Conservation (phyloP, 1,140 invertebrate genomes). For the Tribolium madens region DNA sequence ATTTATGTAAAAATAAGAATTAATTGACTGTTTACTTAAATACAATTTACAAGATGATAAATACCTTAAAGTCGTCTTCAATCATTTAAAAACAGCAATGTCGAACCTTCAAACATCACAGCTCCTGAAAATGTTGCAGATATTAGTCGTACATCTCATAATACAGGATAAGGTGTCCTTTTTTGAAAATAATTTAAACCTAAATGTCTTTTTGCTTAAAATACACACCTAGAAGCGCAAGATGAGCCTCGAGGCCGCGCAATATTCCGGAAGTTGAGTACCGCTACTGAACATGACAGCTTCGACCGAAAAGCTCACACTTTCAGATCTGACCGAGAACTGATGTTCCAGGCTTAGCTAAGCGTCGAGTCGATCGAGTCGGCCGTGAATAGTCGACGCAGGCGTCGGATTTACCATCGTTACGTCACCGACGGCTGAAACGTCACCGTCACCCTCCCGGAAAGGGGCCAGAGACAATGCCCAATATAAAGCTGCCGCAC, state of each 20-base stretch:
- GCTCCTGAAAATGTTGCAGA: not conserved
- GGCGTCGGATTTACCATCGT: conserved; percentile 36
- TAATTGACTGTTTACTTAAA: too few relatives aligned
- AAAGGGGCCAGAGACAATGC: conserved; percentile 31
- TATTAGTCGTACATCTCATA: not conserved
- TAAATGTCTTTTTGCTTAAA: not conserved
- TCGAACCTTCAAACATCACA: conserved; percentile 2
- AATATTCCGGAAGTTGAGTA: conserved; percentile 11
- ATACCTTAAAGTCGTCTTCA: conserved; percentile 9
- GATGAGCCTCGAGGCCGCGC: not conserved
- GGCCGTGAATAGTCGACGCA: conserved; percentile 42
- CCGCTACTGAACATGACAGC: conserved; percentile 28
- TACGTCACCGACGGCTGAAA: conserved; percentile 43
- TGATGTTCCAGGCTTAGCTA: conserved; percentile 42
- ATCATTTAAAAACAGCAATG: not conserved
- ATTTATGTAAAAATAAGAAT: too few relatives aligned
- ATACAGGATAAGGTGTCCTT: not conserved
- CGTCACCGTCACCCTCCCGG: conserved; percentile 36
- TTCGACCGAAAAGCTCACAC: not conserved
- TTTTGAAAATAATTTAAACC: not conserved
- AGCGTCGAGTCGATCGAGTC: conserved; percentile 42
- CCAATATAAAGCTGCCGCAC: not conserved
- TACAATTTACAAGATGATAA: not conserved
- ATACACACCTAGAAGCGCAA: conserved; percentile 8
- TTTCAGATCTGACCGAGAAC: conserved; percentile 27